Evolutionary conservation across 2,797 vertebrate species (phyloP), one percentile per base, ranked within the genome.

Genomic region (Megalops cyprinoides): DNA sequence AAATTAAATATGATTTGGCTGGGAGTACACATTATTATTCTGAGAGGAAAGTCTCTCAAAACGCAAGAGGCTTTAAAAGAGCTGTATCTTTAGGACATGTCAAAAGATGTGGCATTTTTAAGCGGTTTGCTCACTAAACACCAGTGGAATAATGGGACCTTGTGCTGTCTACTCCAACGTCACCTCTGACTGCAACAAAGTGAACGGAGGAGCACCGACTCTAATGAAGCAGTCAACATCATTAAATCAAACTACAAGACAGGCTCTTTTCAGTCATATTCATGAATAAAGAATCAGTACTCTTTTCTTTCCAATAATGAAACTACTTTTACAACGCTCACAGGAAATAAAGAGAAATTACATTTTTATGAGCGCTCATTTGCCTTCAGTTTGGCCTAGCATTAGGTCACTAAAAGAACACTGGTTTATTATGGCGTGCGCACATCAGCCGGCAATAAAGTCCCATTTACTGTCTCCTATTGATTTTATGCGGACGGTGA

Each of bases 381-480:
- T 93, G 89, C 90, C 94, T 92, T 89, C 79, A 58, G 86, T 91
- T 79, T 79, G 87, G 84, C 79, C 87, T 90, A 93, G 91, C 94
- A 92, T 93, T 90, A 92, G 92, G 90, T 87, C 86, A 91, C 90
- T 91, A 91, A 91, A 92, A 95, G 92, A 88, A 94, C 87, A 86
- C 89, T 89, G 82, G 87, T 93, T 96, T 94, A 95, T 89, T 94
- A 95, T 94, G 90, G 90, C 85, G 87, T 86, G 85, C 85, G 85
- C 81, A 85, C 89, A 91, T 92, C 89, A 91, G 87, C 49, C 4
- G 25, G 80, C 88, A 91, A 92, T 93, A 96, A 96, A 95, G 89
- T 82, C 93, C 90, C 92, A 93, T 94, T 96, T 93, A 96, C 95
- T 95, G 94, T 94, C 95, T 71, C 85, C 80, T 93, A 96, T 93